Conservation (phyloP, 2,797 vertebrate species). For the Acrossocheilus fasciatus region DNA sequence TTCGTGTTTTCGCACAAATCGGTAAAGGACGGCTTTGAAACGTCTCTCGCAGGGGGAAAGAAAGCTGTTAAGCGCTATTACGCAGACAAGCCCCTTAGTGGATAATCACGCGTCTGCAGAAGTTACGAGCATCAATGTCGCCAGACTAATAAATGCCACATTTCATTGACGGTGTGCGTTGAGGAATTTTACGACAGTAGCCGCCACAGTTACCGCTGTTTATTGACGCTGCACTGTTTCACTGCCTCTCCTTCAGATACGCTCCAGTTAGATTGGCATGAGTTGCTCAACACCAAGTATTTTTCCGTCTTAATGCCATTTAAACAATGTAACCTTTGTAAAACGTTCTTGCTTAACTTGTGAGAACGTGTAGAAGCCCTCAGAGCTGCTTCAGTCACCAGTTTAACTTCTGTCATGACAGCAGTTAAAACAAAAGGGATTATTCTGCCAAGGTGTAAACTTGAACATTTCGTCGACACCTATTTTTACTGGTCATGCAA, state of each 20-base stretch:
- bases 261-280: conserved; percentile 44
- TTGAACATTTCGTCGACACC: background rate
- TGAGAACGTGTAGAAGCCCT: background rate
- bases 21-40: conserved; percentile 36
- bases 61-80: conserved; percentile 34
- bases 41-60: conserved; percentile 2
- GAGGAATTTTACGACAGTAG: conserved; percentile 45
- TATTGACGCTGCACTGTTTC: conserved; percentile 10
- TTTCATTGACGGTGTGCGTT: conserved; percentile 49
- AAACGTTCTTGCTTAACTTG: conserved; percentile 8
- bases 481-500: background rate
- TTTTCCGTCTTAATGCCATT: background rate
- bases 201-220: background rate
- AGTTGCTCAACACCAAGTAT: background rate
- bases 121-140: conserved; percentile 48
- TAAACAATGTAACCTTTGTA: conserved; percentile 5
- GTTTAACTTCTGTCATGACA: background rate
- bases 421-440: background rate
- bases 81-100: conserved; percentile 19
- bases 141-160: conserved; percentile 56
- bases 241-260: conserved; percentile 34
- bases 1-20: background rate
- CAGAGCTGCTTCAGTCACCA: background rate
- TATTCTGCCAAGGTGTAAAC: background rate
- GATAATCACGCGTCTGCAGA: conserved; percentile 38